Evolutionary conservation across 2,888 invertebrate genomes (phyloP).

Genomic region (Linhomoeus sp.): DNA sequence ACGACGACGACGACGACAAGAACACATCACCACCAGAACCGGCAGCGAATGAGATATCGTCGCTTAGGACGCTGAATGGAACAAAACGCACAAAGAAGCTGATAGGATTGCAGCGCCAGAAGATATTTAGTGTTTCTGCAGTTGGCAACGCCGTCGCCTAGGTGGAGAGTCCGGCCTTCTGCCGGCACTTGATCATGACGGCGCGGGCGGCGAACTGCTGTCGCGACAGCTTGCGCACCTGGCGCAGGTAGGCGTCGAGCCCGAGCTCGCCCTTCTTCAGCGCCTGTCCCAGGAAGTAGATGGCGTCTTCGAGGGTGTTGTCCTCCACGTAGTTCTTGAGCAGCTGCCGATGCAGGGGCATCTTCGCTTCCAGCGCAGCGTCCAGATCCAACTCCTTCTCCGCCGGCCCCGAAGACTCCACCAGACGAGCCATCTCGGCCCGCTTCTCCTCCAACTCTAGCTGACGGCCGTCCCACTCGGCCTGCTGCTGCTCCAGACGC

Average conservation of each 20-base stretch:
- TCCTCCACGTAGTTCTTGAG: constrained; percentile 59
- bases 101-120: too few relatives aligned
- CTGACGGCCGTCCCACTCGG: constrained; percentile 9
- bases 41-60: too few relatives aligned
- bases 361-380: constrained; percentile 47
- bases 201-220: constrained; percentile 88
- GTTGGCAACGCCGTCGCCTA: too few relatives aligned
- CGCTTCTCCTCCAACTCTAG: neutral
- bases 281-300: constrained; percentile 91
- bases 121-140: too few relatives aligned
- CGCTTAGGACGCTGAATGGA: too few relatives aligned
- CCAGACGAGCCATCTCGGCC: neutral
- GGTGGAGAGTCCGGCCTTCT: constrained; percentile 53
- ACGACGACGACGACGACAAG: too few relatives aligned
- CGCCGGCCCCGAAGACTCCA: constrained; percentile 39
- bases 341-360: constrained; percentile 11
- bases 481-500: constrained; percentile 15
- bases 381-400: constrained; percentile 52
- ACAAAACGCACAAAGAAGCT: too few relatives aligned
- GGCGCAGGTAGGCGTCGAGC: constrained; percentile 82
- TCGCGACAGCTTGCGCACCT: constrained; percentile 78
- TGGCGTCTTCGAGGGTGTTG: constrained; percentile 90
- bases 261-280: constrained; percentile 60
- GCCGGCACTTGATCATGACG: constrained; percentile 84
- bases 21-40: too few relatives aligned